Base-by-base conservation (phyloP, 2,888 invertebrate genomes). In the Exephanes ischioxanthus region DNA sequence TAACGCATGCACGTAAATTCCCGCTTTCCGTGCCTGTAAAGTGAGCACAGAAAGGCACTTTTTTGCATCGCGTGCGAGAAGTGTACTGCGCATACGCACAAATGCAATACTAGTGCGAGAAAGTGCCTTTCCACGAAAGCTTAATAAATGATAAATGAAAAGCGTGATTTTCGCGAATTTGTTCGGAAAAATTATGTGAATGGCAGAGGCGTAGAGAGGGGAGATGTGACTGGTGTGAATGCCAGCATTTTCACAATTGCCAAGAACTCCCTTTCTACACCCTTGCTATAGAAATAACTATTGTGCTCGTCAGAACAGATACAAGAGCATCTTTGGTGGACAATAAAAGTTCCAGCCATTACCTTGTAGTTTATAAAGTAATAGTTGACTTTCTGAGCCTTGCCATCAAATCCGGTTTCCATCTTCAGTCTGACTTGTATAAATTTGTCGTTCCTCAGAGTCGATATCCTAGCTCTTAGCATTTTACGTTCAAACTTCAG, bases 351-450 rank as follows among this genome's bases (percentile, higher is more conserved):
- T 16, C 14, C 45, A 48, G 45, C 3, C 3, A 80, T 87, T 91
- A 96, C 95, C 93, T 98, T 98, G 94, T 99, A 99, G 94, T 99
- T 99, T 90, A 99, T 99, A 92, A 98, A 99, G 94, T 99, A 99
- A 94, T 99, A 99, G 94, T 99, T 99, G 26, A 99, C 98, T 95
- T 98, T 98, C 91, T 98, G 98, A 48, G 98, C 98, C 95, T 98
- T 98, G 4, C 98, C 98, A 94, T 99, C 99, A 0, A 96, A 95
- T 53, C 98, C 98, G 78, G 99, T 99, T 95, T 99, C 99, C 97
- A 99, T 98, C 95, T 98, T 97, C 90, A 99, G 95, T 90, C 98
- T 96, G 48, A 98, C 97, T 96, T 98, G 98, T 87, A 98, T 97
- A 92, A 99, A 98, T 95, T 99, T 98, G 93, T 99, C 99, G 92